Base-by-base conservation (phyloP, 2,888 invertebrate species). In the Campoletis raptor region DNA sequence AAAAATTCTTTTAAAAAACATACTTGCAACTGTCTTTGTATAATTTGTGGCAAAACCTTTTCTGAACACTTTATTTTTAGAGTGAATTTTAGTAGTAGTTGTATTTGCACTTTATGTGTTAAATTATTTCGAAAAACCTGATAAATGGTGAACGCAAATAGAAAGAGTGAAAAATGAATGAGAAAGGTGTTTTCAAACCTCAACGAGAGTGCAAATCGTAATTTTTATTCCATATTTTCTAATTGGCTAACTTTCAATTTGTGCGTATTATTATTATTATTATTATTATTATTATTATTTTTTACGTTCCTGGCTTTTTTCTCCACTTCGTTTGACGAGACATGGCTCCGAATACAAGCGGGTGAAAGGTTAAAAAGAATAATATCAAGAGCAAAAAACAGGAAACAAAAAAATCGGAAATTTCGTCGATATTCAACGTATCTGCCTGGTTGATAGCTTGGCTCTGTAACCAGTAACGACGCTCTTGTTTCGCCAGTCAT, bases 391-490 rank as follows among this genome's bases (percentile, higher is more conserved):
- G 9, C 10, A 21, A 40, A 69, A 45, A 66, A 45, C 24, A 24
- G 30, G n/a, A 52, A 24, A 54, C 57, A 64, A 10, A 78, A 73
- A 83, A 64, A 40, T 73, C 21, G 42, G 72, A 57, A 70, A 61
- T 77, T 77, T 70, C 72, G 66, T 54, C 66, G 73, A 73, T 66
- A 72, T 67, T 74, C 74, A 36, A 37, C 52, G 64, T 69, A 57
- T 69, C 76, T 57, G 45, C 2, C 48, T n/a, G 67, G 57, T 57
- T 52, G 54, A 57, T 76, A 64, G 40, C 21, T 15, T 24, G 66
- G 42, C 72, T 37, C 72, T 42, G 48, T 81, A 64, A 69, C 72
- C 37, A 64, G 45, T 64, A 70, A 77, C 64, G 82, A 69, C 52
- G 48, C 64, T 73, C 48, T 67, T 52, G 66, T 73, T 78, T 45